Evolutionary conservation across 37 sponge, comb jelly and placozoan genomes (phyloP), one percentile per base, ranked within the genome.

Genomic region (Oopsacas minuta): DNA sequence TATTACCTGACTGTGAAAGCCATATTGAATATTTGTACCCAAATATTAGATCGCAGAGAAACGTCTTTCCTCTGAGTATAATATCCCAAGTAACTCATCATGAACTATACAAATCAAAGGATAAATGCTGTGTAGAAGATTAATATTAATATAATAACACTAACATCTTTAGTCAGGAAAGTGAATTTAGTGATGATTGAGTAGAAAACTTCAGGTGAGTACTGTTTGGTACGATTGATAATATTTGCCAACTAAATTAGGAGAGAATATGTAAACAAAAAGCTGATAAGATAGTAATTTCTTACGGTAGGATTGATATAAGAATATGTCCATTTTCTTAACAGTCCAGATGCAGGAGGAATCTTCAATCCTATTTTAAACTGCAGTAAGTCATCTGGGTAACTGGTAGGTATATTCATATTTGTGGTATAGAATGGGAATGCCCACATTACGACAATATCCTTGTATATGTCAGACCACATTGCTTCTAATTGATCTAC

Each of bases 231-330:
- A 34, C 75, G 75, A 61, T 61, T 61, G 75, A 61, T 61, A n/a
- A 61, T 61, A 7, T 10, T 61, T n/a, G 20, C 30, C 75, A 61
- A 61, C 75, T 61, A 61, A n/a, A 61, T 5, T 25, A 12, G 30
- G 75, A 61, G 1, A 61, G 22, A 61, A 61, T 61, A 5, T 32
- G 20, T 10, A 61, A 20, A 20, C 3, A 61, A 61, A 25, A 3
- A 10, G 1, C 3, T 34, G 7, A 61, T 61, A 10, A 61, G 5
- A 61, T 3, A 3, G 75, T 12, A 7, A 25, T 25, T 10, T 25
- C 20, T 61, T 61, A 61, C 75, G 28, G 75, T 61, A 32, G 75
- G 75, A 34, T 61, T 61, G 75, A 61, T 61, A n/a, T 61, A 61
- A 61, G 28, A 25, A 61, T 25, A 12, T 5, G 75, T 61, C 75